Percentiles rank a stretch among this genome's conserved stretches.
Evolutionary conservation across 2,797 vertebrate species (phyloP).

Genomic region (Neopelma chrysocephalum): DNA sequence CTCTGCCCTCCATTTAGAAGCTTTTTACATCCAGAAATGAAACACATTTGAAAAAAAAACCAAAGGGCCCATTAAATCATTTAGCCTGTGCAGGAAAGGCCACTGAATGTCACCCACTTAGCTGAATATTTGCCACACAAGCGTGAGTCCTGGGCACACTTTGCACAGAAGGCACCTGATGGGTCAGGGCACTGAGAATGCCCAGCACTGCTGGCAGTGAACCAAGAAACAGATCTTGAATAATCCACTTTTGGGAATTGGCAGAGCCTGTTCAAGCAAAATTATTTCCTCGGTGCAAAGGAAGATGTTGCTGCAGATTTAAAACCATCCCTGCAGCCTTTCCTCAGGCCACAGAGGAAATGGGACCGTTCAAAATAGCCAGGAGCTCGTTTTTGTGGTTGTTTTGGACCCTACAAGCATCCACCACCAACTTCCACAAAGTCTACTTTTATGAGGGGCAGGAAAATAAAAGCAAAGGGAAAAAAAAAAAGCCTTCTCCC

Average conservation of each 20-base stretch:
- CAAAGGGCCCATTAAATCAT: neutral
- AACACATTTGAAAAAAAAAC: neutral
- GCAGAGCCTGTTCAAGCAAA: neutral
- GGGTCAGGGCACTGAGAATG: neutral
- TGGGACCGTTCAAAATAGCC: fast-evolving
- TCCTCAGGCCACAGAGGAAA: neutral
- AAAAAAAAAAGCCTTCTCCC: neutral
- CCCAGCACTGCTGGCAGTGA: neutral
- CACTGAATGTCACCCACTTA: neutral
- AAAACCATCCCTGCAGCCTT: neutral
- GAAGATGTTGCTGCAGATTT: neutral
- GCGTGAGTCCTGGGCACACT: neutral
- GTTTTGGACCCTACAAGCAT: neutral
- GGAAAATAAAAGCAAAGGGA: neutral
- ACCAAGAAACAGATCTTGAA: fast-evolving
- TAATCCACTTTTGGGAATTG: neutral
- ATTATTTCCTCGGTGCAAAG: neutral
- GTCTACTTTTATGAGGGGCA: neutral
- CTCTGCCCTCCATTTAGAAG: constrained; percentile 4
- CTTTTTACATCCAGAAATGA: neutral
- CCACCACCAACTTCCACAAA: neutral
- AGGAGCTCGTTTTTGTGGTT: neutral
- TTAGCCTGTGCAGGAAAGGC: neutral
- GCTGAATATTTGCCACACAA: neutral
- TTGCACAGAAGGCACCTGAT: neutral